Evolutionary conservation across 92 coral and sea anemone genomes (phyloP).

Genomic region (Umimayanthus kanabou): DNA sequence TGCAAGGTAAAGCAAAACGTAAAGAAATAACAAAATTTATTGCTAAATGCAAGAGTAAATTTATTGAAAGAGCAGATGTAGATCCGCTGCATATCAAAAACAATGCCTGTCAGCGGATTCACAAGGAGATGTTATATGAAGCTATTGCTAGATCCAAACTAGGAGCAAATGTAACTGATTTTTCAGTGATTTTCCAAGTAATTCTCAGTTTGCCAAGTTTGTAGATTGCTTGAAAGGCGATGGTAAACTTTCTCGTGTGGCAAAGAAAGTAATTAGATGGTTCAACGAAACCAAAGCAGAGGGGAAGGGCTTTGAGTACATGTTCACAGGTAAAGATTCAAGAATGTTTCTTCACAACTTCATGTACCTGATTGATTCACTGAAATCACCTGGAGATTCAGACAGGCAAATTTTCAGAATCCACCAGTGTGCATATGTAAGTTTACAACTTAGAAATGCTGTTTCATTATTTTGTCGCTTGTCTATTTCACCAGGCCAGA

Average conservation of each 20-base stretch:
- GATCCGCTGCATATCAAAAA: slow-evolving; percentile 70
- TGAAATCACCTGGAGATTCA: no score
- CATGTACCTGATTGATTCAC: no score
- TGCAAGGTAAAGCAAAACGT: slow-evolving; percentile 47
- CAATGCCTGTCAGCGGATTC: slow-evolving; percentile 69
- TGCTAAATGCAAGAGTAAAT: slow-evolving; percentile 50
- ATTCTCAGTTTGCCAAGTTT: slow-evolving; percentile 47
- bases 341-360: slow-evolving; percentile 9
- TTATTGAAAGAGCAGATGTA: slow-evolving; percentile 65
- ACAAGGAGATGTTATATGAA: slow-evolving; percentile 43
- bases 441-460: no score
- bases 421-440: no score
- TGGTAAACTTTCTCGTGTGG: slow-evolving; percentile 52
- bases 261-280: slow-evolving; percentile 53
- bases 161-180: slow-evolving; percentile 30
- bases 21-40: slow-evolving; percentile 51
- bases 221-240: slow-evolving; percentile 25
- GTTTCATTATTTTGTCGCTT: no score
- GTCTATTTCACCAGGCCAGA: no score
- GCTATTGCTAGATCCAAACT: slow-evolving; percentile 47
- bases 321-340: slow-evolving; percentile 61
- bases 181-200: slow-evolving; percentile 46
- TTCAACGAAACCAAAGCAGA: slow-evolving; percentile 52
- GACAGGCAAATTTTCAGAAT: no score
- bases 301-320: slow-evolving; percentile 57